Evolutionary conservation across 2,797 vertebrate species (phyloP).

Genomic region (Coendou prehensilis): DNA sequence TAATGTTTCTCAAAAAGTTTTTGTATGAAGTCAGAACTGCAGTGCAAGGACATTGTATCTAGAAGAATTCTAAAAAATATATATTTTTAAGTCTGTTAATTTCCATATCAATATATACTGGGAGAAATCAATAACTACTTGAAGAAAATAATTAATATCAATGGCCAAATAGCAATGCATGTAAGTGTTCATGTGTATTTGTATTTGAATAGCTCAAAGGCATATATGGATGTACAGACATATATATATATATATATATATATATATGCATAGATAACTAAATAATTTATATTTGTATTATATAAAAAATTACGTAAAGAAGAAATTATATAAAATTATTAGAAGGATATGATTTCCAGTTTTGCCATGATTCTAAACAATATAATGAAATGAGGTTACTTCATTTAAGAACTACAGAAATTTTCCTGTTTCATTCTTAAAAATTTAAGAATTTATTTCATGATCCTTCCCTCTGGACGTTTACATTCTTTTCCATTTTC

Average conservation of each 20-base stretch:
- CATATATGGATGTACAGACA: neutral
- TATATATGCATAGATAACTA: neutral
- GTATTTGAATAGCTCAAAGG: neutral
- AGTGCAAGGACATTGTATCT: neutral
- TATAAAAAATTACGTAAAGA: too few species aligned
- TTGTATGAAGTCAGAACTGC: neutral
- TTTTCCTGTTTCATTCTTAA: neutral
- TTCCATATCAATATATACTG: neutral
- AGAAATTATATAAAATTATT: neutral
- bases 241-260: neutral
- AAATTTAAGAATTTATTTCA: neutral
- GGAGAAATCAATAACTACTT: neutral
- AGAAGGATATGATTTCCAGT: neutral
- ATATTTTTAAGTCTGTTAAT: neutral
- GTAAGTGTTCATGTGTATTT: neutral
- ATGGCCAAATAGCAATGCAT: neutral
- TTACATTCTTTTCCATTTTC: neutral
- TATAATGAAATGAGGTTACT: neutral
- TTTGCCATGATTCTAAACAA: neutral
- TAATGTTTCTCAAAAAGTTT: neutral
- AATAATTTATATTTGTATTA: neutral
- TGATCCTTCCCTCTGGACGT: neutral
- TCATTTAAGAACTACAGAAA: neutral
- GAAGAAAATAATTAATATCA: neutral
- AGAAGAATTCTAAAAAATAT: neutral